phyloP scores from a whole-genome alignment of 2,113 vertebrate genomes.

The Cyphomyrus discorhynchus region DNA sequence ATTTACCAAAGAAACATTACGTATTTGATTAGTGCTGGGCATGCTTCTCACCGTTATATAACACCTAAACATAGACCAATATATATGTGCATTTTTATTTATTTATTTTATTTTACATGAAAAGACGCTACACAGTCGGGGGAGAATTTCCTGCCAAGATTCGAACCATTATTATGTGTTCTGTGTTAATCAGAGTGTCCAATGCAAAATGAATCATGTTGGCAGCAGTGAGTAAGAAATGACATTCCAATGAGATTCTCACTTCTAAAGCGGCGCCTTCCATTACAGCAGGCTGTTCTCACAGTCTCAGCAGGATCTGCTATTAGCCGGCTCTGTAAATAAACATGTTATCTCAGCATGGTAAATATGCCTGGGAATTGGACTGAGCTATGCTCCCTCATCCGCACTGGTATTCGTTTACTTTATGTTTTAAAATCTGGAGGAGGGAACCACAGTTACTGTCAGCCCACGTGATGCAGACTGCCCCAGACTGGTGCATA shows the following conservation, averaged over 20 bases:
- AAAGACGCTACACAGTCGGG: not conserved
- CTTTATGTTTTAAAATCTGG: not conserved
- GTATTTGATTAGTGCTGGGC: not conserved
- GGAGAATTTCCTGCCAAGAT: not conserved
- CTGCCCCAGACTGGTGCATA: not conserved
- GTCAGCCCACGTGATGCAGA: not conserved
- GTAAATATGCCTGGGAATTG: constrained; percentile 9
- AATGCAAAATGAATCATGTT: not conserved
- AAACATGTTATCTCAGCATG: constrained; percentile 12
- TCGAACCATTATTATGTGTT: not conserved
- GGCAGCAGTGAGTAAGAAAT: not conserved
- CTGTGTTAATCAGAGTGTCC: not conserved
- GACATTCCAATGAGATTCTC: not conserved
- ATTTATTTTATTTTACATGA: not conserved
- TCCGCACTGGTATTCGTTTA: not conserved
- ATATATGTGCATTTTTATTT: not conserved
- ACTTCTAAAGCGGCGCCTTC: not conserved
- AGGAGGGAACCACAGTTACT: not conserved
- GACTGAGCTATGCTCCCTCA: not conserved
- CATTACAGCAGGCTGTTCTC: not conserved
- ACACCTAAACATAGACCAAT: not conserved
- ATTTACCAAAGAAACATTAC: not conserved
- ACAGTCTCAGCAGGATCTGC: not conserved
- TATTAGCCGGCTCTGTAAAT: constrained; percentile 17
- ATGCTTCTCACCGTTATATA: not conserved